Conservation (phyloP, 2,797 vertebrate species). For the Premnoplex brunnescens region DNA sequence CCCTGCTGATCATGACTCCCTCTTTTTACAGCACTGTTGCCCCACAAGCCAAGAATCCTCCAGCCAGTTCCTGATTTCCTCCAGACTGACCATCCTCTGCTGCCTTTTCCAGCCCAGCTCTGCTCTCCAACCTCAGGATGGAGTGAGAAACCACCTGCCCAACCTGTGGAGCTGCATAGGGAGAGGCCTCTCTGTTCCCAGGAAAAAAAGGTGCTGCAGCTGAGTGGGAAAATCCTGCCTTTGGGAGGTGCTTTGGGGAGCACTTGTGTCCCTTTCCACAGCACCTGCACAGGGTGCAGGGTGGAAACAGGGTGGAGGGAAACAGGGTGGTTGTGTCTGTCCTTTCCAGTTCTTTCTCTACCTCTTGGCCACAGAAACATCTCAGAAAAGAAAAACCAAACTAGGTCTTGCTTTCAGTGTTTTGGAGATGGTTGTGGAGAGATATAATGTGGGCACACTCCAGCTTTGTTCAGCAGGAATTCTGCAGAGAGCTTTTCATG, state of each 20-base stretch:
- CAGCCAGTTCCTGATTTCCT: conserved; percentile 78
- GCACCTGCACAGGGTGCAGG: not conserved
- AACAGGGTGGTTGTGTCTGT: fast-evolving
- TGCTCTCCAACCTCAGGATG: not conserved
- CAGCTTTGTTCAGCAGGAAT: not conserved
- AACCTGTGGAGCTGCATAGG: not conserved
- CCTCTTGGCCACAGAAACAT: not conserved
- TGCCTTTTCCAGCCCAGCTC: conserved; percentile 14
- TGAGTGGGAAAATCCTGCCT: not conserved
- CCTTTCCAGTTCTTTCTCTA: not conserved
- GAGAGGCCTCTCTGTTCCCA: not conserved
- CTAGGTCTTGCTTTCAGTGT: not conserved
- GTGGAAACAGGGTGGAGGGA: not conserved
- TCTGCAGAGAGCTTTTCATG: not conserved
- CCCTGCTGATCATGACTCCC: conserved; percentile 8
- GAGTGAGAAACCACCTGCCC: not conserved
- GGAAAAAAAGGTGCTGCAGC: not conserved
- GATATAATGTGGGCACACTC: not conserved
- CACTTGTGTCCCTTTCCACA: not conserved
- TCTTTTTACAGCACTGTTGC: conserved; percentile 75
- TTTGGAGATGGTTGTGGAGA: not conserved
- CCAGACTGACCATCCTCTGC: not conserved
- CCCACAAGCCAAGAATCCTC: conserved; percentile 70
- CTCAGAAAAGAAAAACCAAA: not conserved
- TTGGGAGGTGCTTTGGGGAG: not conserved